These are phyloP conservation scores for Liasis olivaceus DNA, from an alignment of 2,797 vertebrate species.

Conservation along the genomic window DNA sequence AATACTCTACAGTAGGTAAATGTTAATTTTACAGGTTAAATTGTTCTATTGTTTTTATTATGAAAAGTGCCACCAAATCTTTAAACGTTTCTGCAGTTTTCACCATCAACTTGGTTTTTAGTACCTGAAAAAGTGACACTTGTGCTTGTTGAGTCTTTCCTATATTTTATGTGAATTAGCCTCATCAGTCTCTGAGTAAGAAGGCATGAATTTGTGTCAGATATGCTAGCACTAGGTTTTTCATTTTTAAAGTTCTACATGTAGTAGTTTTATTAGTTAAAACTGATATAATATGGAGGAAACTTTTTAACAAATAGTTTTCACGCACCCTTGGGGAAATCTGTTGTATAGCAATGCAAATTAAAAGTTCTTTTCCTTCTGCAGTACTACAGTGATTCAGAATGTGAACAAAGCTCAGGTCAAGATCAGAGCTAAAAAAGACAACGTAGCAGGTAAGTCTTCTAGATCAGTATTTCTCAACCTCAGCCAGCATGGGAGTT, in stretches of 20 bases:
- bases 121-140: neutral
- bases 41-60: neutral
- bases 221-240: neutral
- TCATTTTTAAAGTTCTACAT: neutral
- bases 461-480: neutral
- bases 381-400: slow-evolving; percentile 96
- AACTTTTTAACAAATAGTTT: slow-evolving; percentile 14
- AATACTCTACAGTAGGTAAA: no score
- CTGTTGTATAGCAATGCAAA: neutral
- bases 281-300: neutral
- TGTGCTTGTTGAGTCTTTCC: neutral
- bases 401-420: slow-evolving; percentile 99
- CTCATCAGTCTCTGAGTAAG: neutral
- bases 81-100: neutral
- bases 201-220: neutral
- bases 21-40: neutral
- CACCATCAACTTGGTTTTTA: neutral
- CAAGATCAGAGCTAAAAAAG: slow-evolving; percentile 95
- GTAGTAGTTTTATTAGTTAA: neutral
- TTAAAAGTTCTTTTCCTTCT: slow-evolving; percentile 44
- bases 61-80: neutral
- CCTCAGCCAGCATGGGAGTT: neutral
- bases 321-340: neutral
- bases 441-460: slow-evolving; percentile 93
- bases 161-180: neutral